Conservation (phyloP, 2,888 invertebrate genomes). For the Rhingia rostrata region DNA sequence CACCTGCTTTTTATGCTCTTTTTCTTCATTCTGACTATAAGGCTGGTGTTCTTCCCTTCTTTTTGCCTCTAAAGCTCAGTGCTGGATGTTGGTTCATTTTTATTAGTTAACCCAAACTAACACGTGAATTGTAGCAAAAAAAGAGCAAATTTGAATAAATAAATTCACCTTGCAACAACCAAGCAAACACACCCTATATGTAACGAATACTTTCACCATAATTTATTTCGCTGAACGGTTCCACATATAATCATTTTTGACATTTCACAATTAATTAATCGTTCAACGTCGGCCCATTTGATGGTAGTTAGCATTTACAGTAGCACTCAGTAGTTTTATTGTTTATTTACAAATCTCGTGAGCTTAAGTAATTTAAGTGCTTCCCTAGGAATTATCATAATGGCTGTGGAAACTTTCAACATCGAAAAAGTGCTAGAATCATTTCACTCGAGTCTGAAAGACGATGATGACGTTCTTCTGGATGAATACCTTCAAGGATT, state of each 20-base stretch:
- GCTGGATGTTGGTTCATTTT: no score
- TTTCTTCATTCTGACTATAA: no score
- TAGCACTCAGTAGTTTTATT: not conserved
- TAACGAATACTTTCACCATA: no score
- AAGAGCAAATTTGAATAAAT: no score
- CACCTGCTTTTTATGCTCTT: no score
- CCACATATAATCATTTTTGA: not conserved
- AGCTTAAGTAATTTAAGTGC: not conserved
- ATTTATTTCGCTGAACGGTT: not conserved
- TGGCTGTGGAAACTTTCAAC: constrained; percentile 84
- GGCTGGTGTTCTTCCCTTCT: no score
- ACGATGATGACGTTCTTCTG: constrained; percentile 89
- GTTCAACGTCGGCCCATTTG: constrained; percentile 16
- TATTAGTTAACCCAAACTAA: no score
- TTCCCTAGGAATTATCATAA: not conserved
- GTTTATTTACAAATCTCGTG: constrained; percentile 7
- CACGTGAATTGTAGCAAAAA: no score
- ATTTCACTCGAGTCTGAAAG: constrained; percentile 86
- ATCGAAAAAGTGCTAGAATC: constrained; percentile 86
- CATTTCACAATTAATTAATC: not conserved
- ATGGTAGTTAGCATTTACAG: not conserved
- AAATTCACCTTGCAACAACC: no score
- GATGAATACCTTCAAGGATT: constrained; percentile 90
- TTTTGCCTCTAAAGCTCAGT: no score
- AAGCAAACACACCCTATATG: no score